Percentiles rank a stretch among this genome's conserved stretches.
Evolutionary conservation across 2,888 invertebrate species (phyloP).

Genomic region (Agrochola circellaris): DNA sequence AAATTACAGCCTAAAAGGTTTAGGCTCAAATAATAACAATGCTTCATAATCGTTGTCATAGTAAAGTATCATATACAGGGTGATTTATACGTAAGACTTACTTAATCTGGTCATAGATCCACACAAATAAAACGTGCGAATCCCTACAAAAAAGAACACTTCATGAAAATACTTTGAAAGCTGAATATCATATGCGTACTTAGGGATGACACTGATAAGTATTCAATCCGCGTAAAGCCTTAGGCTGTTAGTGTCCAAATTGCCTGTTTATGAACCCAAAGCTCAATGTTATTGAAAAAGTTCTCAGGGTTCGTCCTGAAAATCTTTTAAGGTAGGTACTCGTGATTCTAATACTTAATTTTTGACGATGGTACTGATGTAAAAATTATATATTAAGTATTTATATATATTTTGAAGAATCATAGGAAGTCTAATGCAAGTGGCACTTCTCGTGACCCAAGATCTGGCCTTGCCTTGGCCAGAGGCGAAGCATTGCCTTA

Average conservation of each 20-base stretch:
- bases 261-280: constrained; percentile 48
- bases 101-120: too few relatives aligned
- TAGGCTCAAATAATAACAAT: not conserved
- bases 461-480: not conserved
- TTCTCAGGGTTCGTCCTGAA: constrained; percentile 20
- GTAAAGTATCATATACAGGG: not conserved
- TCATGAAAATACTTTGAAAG: constrained; percentile 25
- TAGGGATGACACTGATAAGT: constrained; percentile 22
- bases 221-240: constrained; percentile 41
- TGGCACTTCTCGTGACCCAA: not conserved
- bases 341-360: constrained; percentile 48
- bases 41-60: not conserved
- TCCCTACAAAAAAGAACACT: not conserved
- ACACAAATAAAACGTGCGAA: not conserved
- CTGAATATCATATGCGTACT: constrained; percentile 31
- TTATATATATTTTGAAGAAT: not conserved
- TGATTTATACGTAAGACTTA: not conserved
- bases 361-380: not conserved
- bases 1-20: too few relatives aligned
- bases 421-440: not conserved
- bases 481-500: not conserved
- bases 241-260: constrained; percentile 50
- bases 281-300: constrained; percentile 53
- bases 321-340: constrained; percentile 21
- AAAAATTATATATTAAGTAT: too few relatives aligned